A percentile compares a stretch with the other conserved stretches of the same genome.
phyloP scores from a whole-genome alignment of 2,113 vertebrate genomes.

The Scatophagus argus region DNA sequence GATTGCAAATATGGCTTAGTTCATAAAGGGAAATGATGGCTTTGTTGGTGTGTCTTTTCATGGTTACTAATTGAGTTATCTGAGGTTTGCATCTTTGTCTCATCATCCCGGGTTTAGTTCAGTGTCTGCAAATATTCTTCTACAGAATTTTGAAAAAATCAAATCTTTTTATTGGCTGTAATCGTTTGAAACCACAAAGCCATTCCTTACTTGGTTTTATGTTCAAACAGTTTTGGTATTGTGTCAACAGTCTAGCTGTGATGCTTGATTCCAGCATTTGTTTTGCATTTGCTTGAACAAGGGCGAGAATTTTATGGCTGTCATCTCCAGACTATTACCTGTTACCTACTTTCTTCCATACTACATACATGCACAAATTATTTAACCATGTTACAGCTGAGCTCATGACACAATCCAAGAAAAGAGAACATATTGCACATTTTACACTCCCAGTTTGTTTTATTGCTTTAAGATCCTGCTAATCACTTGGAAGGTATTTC shows the following conservation, averaged over 20 bases:
- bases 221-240: too few species aligned
- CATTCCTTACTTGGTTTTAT: too few species aligned
- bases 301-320: not conserved
- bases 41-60: conserved; percentile 27
- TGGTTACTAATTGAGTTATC: conserved; percentile 45
- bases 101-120: not conserved
- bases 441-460: not conserved
- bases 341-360: not conserved
- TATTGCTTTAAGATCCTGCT: too few species aligned
- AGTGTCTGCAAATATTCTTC: not conserved
- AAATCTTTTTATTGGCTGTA: not conserved
- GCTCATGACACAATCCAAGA: not conserved
- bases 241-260: not conserved
- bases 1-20: conserved; percentile 57
- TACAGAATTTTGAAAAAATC: not conserved
- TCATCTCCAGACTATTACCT: not conserved
- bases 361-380: not conserved
- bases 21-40: conserved; percentile 19
- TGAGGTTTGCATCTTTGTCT: conserved; percentile 2
- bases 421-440: not conserved
- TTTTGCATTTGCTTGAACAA: too few species aligned
- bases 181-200: too few species aligned
- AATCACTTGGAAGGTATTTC: not conserved
- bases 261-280: not conserved
- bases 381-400: too few species aligned